Evolutionary conservation across 2,888 invertebrate species (phyloP).

Genomic region (Cephus spinipes): DNA sequence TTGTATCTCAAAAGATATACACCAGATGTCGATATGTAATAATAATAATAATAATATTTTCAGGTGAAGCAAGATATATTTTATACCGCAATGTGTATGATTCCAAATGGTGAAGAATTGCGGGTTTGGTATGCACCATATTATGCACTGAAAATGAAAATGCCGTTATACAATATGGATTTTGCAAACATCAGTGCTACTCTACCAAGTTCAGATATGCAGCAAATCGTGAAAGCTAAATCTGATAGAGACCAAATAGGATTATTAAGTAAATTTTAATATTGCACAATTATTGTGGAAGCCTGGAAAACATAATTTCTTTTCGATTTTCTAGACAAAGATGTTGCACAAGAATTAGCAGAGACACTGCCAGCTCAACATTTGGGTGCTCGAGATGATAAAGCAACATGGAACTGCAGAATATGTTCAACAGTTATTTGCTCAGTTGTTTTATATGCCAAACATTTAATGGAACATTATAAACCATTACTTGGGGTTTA

Average conservation of each 20-base stretch:
- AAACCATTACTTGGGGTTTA: conserved; percentile 38
- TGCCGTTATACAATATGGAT: conserved; percentile 34
- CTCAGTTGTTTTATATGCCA: conserved; percentile 63
- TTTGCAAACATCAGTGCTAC: conserved; percentile 24
- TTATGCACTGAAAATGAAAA: conserved; percentile 70
- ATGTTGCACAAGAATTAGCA: conserved; percentile 42
- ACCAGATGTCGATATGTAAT: background rate
- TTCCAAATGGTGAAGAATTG: conserved; percentile 67
- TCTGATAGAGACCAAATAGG: conserved; percentile 17
- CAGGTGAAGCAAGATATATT: conserved; percentile 65
- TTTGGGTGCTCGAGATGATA: conserved; percentile 47
- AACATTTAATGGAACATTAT: conserved; percentile 66
- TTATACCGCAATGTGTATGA: conserved; percentile 66
- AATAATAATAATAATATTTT: conserved; percentile 30
- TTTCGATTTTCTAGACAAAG: conserved; percentile 33
- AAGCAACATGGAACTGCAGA: conserved; percentile 66
- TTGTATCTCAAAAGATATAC: background rate
- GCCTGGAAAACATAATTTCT: background rate
- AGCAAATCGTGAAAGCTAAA: conserved; percentile 18
- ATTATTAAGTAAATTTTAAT: conserved; percentile 21
- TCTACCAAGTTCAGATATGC: conserved; percentile 12
- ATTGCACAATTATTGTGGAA: background rate
- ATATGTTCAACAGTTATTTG: conserved; percentile 64
- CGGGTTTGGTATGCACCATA: conserved; percentile 73
- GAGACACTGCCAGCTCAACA: conserved; percentile 46